Evolutionary conservation across 2,888 invertebrate species (phyloP).

Genomic region (Dermolepida albohirtum): DNA sequence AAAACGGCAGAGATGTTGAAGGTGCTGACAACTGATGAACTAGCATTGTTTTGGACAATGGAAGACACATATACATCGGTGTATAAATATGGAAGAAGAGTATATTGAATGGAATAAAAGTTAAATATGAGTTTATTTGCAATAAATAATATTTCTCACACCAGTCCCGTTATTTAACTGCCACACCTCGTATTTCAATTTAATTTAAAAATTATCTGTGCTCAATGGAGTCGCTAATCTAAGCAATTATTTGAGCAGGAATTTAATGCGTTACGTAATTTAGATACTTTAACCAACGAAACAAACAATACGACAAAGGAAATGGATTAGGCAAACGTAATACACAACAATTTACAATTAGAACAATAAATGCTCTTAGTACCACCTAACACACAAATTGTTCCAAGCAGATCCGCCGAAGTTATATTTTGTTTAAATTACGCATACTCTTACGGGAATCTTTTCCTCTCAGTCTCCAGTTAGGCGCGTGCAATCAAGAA

Average conservation of each 20-base stretch:
- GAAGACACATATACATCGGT: no score
- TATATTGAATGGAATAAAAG: no score
- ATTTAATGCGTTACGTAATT: neutral
- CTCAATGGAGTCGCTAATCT: no score
- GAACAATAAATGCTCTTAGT: slow-evolving; percentile 20
- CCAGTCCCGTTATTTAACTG: no score
- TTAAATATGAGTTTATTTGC: no score
- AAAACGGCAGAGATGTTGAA: no score
- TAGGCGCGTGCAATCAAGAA: slow-evolving; percentile 26
- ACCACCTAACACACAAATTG: slow-evolving; percentile 9
- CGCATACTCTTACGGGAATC: slow-evolving; percentile 12
- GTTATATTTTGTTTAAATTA: slow-evolving; percentile 32
- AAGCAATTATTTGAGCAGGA: neutral
- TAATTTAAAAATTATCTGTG: no score
- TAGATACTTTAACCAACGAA: neutral
- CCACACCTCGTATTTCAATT: no score
- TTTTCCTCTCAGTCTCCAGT: neutral
- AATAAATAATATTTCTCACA: no score
- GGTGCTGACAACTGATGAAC: no score
- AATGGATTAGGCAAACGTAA: slow-evolving; percentile 11
- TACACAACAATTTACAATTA: slow-evolving; percentile 13
- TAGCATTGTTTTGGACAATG: no score
- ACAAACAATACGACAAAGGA: slow-evolving; percentile 5
- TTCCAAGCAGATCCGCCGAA: neutral
- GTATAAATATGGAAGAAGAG: no score